A percentile compares a stretch with the other conserved stretches of the same genome.
These are phyloP conservation scores for Dynastes tityus DNA, from an alignment of 2,888 invertebrate genomes.

Conservation along the genomic window DNA sequence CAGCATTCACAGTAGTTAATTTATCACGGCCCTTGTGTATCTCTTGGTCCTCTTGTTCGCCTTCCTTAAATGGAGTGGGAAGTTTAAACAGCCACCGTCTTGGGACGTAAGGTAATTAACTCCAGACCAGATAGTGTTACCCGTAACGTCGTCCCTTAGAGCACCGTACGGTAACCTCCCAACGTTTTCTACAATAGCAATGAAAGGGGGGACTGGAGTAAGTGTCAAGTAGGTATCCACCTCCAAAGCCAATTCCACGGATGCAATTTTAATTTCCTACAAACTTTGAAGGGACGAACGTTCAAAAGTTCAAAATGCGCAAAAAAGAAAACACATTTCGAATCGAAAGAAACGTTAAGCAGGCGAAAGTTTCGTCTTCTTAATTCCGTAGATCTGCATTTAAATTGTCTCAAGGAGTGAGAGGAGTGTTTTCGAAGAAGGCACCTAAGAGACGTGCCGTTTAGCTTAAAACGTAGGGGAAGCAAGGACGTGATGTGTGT, in stretches of 20 bases:
- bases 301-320: background rate
- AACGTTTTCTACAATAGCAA: background rate
- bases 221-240: background rate
- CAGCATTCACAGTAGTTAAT: background rate
- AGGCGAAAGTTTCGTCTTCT: no score
- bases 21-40: background rate
- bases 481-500: no score
- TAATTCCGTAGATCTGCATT: no score
- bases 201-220: no score
- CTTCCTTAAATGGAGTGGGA: background rate
- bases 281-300: background rate
- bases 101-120: conserved; percentile 13
- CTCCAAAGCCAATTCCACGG: background rate
- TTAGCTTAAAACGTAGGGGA: no score
- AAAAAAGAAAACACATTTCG: no score
- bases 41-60: background rate
- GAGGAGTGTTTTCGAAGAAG: no score
- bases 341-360: no score
- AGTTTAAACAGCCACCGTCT: conserved; percentile 5
- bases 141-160: background rate
- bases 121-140: background rate
- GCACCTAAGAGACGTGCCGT: no score
- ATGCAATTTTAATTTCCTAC: conserved; percentile 3
- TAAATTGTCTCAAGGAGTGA: no score
- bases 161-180: background rate